Evolutionary conservation across 2,113 vertebrate genomes (phyloP).

Genomic region (Zapus hudsonius): DNA sequence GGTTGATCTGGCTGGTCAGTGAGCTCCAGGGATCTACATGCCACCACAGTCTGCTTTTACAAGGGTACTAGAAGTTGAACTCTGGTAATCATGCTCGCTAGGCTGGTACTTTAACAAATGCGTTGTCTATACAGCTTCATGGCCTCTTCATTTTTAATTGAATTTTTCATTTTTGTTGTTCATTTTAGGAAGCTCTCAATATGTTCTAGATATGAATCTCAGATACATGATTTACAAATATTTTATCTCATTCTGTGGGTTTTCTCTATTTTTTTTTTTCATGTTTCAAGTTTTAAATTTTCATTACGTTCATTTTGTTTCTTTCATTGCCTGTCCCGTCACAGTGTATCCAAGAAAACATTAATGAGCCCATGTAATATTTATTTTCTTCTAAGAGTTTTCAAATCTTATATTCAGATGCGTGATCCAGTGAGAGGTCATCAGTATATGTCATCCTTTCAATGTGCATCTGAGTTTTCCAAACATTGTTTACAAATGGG

Average conservation of each 20-base stretch:
- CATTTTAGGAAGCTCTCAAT: background rate
- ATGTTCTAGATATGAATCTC: background rate
- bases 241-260: background rate
- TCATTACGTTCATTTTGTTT: background rate
- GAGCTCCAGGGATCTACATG: no score
- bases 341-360: background rate
- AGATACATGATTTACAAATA: background rate
- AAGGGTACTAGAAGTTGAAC: no score
- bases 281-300: background rate
- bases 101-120: no score
- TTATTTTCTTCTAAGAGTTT: background rate
- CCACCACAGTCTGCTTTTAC: no score
- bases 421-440: background rate
- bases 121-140: no score
- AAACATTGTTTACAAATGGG: no score
- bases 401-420: background rate
- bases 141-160: background rate
- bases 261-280: background rate
- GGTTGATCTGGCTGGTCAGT: no score
- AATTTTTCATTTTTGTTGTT: background rate
- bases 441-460: background rate
- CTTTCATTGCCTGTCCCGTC: background rate
- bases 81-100: no score
- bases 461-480: background rate
- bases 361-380: background rate